Conservation (phyloP, 2,113 vertebrate species). For the Candoia aspera region DNA sequence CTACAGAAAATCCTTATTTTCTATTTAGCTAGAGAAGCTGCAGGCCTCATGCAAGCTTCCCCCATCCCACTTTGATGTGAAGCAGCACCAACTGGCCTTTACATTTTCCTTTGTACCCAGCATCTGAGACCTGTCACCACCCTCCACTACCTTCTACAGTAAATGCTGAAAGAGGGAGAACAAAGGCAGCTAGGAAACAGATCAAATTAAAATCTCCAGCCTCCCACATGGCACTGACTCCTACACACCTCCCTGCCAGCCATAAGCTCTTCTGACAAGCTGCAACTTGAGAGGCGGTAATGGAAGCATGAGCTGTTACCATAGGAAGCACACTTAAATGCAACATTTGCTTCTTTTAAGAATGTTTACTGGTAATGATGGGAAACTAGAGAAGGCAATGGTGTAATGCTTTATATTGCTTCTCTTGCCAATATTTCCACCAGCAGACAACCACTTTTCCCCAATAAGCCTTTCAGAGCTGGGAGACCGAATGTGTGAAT, state of each 20-base stretch:
- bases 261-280: neutral
- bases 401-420: neutral
- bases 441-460: neutral
- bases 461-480: neutral
- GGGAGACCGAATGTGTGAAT: neutral
- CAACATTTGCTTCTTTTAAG: neutral
- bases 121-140: neutral
- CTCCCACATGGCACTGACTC: slow-evolving; percentile 21
- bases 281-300: slow-evolving; percentile 20
- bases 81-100: neutral
- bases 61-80: neutral
- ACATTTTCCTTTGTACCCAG: neutral
- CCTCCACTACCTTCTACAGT: neutral
- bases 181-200: neutral
- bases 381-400: slow-evolving; percentile 22
- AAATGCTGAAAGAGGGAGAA: neutral
- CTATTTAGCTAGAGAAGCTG: neutral
- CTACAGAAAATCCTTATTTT: neutral
- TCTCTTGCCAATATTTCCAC: neutral
- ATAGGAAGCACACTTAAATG: slow-evolving; percentile 12
- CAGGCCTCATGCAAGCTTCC: neutral
- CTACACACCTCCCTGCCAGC: neutral
- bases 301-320: neutral
- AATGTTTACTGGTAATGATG: slow-evolving; percentile 34
- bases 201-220: slow-evolving; percentile 23